Base-by-base conservation (phyloP, 1,140 invertebrate genomes). In the Trachelipus rathkii region DNA sequence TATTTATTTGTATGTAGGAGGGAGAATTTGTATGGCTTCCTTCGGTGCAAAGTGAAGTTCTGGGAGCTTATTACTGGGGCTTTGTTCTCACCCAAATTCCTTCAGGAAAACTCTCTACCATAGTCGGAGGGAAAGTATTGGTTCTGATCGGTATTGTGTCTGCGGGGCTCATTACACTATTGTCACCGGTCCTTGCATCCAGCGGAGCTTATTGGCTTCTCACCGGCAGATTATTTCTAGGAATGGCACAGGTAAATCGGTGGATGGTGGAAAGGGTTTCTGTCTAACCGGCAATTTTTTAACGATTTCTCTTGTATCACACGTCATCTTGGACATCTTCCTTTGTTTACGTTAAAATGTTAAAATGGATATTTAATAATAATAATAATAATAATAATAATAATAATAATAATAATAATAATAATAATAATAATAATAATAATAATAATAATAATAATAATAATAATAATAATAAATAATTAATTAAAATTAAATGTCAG, bases 61-160 rank as follows among this genome's bases (percentile, higher is more conserved):
- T 75, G 5, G 67, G 76, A 24, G 79, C 77, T 24, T 81, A 78
- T 53, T 81, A 77, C 10, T 81, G 79, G 79, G 79, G 79, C 33
- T 78, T 78, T 66, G 71, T 81, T 11, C 72, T 81, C 33, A 77
- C 79, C 23, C 79, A 81, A 24, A 66, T 81, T 23, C 76, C 76
- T 23, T 77, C 73, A 13, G 79, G 75, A 8, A 71, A 74, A 66
- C 75, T 81, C 13, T 74, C 76, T 7, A 72, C 77, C 10, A 69
- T 78, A 13, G 66, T 81, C n/a, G 79, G 79, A 19, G 79, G 79
- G n/a, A 81, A 81, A 68, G 15, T 81, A 13, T 75, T 81, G 13
- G 60, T 81, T 10, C 68, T 78, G 13, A 45, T 76, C 53, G 79
- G 79, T 6, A 77, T 78, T 19, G 24, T 76, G 6, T 21, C 74